Conservation (phyloP, 2,113 vertebrate species). For the Syngnathus floridae region DNA sequence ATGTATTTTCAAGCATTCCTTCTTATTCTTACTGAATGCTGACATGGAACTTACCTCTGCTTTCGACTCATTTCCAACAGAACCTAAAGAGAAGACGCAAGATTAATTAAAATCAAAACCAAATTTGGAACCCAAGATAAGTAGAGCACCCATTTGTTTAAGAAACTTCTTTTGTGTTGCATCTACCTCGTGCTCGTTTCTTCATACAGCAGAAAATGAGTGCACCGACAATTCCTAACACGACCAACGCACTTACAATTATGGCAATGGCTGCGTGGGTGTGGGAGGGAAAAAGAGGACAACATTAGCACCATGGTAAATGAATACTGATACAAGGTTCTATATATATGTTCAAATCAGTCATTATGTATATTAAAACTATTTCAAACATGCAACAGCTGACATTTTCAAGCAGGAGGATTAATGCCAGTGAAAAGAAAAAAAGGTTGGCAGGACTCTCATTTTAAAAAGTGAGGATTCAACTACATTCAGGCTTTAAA, state of each 20-base stretch:
- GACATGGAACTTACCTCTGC: constrained; percentile 28
- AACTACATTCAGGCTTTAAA: too few species aligned
- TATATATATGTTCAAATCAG: too few species aligned
- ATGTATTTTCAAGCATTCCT: neutral
- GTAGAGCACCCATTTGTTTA: neutral
- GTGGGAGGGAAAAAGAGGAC: neutral
- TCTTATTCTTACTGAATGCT: neutral
- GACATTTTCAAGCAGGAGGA: too few species aligned
- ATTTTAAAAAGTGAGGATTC: too few species aligned
- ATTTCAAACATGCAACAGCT: too few species aligned
- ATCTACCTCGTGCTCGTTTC: neutral
- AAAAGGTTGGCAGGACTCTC: too few species aligned
- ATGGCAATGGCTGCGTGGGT: neutral
- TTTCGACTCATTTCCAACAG: neutral
- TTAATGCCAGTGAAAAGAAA: too few species aligned
- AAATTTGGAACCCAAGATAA: neutral
- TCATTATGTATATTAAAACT: too few species aligned
- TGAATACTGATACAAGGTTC: too few species aligned
- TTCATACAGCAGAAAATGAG: neutral
- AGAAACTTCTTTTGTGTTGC: neutral
- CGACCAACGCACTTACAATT: neutral
- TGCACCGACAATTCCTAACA: neutral
- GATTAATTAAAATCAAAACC: too few species aligned
- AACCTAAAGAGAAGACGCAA: constrained; percentile 19
- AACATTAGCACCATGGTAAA: neutral